phyloP scores from a whole-genome alignment of 2,888 invertebrate genomes.

The Hermaeophaga mercurialis region DNA sequence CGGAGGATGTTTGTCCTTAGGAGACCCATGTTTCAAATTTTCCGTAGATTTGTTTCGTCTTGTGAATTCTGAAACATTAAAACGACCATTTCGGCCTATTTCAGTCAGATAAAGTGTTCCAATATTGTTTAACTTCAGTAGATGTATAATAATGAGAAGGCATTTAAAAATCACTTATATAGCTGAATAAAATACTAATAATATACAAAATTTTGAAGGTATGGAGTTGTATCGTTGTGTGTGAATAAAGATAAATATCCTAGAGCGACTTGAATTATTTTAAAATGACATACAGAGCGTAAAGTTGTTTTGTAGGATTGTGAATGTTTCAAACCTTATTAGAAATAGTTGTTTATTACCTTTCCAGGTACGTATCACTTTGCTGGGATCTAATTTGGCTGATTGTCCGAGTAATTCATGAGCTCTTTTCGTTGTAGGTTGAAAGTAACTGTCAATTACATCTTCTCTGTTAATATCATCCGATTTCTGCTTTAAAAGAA shows the following conservation, averaged over 20 bases:
- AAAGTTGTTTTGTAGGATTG: too few relatives aligned
- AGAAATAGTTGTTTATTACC: conserved; percentile 51
- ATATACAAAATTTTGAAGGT: too few relatives aligned
- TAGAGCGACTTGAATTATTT: too few relatives aligned
- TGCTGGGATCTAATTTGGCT: conserved; percentile 60
- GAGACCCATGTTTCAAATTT: conserved; percentile 34
- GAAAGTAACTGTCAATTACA: conserved; percentile 75
- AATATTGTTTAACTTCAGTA: too few relatives aligned
- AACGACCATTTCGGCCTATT: conserved; percentile 35
- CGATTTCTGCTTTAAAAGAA: too few relatives aligned
- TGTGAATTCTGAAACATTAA: conserved; percentile 49
- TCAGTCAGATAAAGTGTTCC: conserved; percentile 22
- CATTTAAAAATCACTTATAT: too few relatives aligned
- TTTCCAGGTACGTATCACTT: conserved; percentile 62
- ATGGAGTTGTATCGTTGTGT: too few relatives aligned
- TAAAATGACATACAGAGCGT: too few relatives aligned
- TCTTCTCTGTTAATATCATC: conserved; percentile 57
- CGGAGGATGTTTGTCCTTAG: conserved; percentile 29
- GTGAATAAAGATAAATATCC: too few relatives aligned
- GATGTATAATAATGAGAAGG: too few relatives aligned
- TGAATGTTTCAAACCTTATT: too few relatives aligned
- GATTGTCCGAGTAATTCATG: conserved; percentile 65
- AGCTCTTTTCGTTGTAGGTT: conserved; percentile 64
- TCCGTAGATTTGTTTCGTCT: conserved; percentile 49
- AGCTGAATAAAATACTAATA: too few relatives aligned